Evolutionary conservation across 2,888 invertebrate species (phyloP).

Genomic region (Rhopalosiphum nymphaeae): DNA sequence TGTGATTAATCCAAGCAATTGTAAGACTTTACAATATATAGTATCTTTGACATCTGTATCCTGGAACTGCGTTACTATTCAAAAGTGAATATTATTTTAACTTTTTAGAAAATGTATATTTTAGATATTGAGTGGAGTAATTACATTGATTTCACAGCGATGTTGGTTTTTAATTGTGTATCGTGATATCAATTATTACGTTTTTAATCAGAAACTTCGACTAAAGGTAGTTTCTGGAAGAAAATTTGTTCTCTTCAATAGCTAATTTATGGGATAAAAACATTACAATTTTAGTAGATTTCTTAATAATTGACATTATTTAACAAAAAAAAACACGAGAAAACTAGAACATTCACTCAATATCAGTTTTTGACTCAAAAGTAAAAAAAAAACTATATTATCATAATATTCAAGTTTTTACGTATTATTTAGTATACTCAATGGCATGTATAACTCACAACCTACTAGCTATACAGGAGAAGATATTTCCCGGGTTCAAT

Average conservation of each 20-base stretch:
- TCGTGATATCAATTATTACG: background rate
- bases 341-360: too few species aligned
- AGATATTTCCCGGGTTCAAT: background rate
- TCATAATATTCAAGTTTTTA: too few species aligned
- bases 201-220: background rate
- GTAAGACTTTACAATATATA: background rate
- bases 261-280: too few species aligned
- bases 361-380: too few species aligned
- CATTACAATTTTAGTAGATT: too few species aligned
- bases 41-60: background rate
- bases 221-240: background rate
- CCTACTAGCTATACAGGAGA: background rate
- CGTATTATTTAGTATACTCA: background rate
- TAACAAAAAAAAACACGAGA: too few species aligned
- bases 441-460: background rate
- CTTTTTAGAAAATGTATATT: too few species aligned
- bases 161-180: background rate
- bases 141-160: background rate
- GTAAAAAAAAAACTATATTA: too few species aligned
- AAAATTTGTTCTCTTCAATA: background rate
- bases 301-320: too few species aligned
- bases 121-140: background rate
- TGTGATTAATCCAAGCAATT: background rate
- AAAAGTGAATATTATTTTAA: background rate
- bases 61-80: background rate